A percentile compares a stretch with the other conserved stretches of the same genome.
phyloP scores from a whole-genome alignment of 2,797 vertebrate genomes.

The Sebastes steindachneri region DNA sequence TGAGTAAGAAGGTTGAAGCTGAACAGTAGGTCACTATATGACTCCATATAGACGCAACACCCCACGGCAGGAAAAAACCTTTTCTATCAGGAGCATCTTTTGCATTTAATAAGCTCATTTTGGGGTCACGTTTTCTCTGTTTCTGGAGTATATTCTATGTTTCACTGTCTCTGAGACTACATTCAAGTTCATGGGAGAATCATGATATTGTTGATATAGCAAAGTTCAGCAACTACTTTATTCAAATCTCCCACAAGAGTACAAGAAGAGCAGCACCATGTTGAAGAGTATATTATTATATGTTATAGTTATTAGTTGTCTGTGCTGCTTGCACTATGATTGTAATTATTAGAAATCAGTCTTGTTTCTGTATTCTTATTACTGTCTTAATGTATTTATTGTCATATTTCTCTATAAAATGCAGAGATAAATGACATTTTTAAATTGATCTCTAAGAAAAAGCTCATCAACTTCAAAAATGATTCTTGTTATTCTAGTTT shows the following conservation, averaged over 20 bases:
- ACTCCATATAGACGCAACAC: slow-evolving; percentile 16
- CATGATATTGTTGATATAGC: neutral
- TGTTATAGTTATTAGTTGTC: neutral
- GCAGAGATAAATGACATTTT: neutral
- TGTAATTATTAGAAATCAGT: neutral
- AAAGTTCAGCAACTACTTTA: neutral
- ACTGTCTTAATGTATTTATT: neutral
- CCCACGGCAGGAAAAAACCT: slow-evolving; percentile 20
- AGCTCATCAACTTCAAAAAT: neutral
- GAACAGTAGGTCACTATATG: slow-evolving; percentile 18
- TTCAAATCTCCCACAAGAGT: neutral
- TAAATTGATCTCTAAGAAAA: neutral
- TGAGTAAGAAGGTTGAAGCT: slow-evolving; percentile 14
- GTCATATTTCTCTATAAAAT: neutral
- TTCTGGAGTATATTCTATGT: neutral
- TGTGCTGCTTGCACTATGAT: neutral
- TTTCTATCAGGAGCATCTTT: slow-evolving; percentile 8
- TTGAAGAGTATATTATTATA: neutral
- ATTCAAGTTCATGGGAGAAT: neutral
- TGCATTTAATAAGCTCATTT: slow-evolving; percentile 31
- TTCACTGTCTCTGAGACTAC: neutral
- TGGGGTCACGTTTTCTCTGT: neutral
- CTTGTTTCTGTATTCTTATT: neutral
- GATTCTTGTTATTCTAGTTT: neutral
- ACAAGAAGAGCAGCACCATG: neutral